These are phyloP conservation scores for Lasioglossum figueresi DNA, from an alignment of 2,888 invertebrate species.

Conservation along the genomic window DNA sequence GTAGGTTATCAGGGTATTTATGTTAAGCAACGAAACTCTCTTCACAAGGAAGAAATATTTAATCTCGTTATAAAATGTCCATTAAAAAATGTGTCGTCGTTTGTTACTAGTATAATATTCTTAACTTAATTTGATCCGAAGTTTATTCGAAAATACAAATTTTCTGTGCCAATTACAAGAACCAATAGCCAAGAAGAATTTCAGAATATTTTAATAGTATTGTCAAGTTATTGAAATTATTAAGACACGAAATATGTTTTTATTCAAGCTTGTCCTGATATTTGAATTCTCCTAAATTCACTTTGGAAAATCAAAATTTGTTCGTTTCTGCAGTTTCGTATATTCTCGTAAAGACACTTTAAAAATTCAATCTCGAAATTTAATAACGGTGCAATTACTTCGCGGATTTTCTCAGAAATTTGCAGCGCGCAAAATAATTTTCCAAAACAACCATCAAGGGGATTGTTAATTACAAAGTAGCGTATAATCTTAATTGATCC, in stretches of 20 bases:
- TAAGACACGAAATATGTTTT: background rate
- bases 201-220: too few relatives aligned
- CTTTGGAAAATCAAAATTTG: background rate
- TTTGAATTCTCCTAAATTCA: background rate
- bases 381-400: background rate
- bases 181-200: too few relatives aligned
- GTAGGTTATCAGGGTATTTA: too few relatives aligned
- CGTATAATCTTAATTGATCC: conserved; percentile 5
- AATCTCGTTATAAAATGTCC: too few relatives aligned
- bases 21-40: too few relatives aligned
- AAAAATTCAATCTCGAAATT: background rate
- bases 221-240: too few relatives aligned
- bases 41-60: too few relatives aligned
- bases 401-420: background rate
- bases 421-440: background rate
- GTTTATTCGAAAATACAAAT: too few relatives aligned
- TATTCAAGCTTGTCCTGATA: background rate
- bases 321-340: background rate
- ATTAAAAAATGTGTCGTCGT: too few relatives aligned
- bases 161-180: too few relatives aligned
- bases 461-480: conserved; percentile 7
- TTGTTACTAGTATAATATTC: too few relatives aligned
- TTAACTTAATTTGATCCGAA: too few relatives aligned
- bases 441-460: background rate
- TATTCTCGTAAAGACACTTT: background rate